Base-by-base conservation (phyloP, 2,113 vertebrate species). In the Megaleporinus macrocephalus region DNA sequence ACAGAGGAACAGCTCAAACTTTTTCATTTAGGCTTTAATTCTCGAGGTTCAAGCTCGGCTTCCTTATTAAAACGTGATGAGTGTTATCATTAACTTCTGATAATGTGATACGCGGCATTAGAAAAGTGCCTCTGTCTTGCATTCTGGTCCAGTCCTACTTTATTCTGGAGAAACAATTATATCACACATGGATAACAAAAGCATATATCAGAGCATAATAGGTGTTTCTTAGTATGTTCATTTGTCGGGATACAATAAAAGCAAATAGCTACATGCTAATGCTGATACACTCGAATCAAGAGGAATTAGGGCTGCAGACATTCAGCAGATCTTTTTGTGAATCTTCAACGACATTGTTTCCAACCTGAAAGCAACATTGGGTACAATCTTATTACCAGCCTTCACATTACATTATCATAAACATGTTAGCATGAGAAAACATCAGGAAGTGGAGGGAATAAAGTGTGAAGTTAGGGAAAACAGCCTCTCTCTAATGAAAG, bases 161-260 rank as follows among this genome's bases (percentile, higher is more conserved):
- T 53, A 69, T 53, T 26, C 77, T 51, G 77, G 78, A 84, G 57
- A 75, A 76, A 51, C 78, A 75, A 69, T 80, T 80, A 78, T 65
- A 75, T 51, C 55, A 80, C 27, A 71, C 47, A 49, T 57, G 12
- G 55, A 61, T 75, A 75, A 59, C 49, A 47, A 51, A 70, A 49
- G 36, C 76, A 70, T 82, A 79, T 59, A 74, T 85, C 51, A 81
- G 63, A 82, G 76, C 69, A 85, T 78, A 74, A 85, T 61, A 68
- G 27, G 65, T 72, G 61, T 79, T 70, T 75, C 75, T 82, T 57
- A 78, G 76, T 80, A 80, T 84, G 70, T 27, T 82, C 71, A 84
- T 84, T 27, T 51, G 44, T 61, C 47, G 55, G 75, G 16, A 81
- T 61, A 78, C 24, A 53, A 86, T 75, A 41, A 69, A 59, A 68